These are phyloP conservation scores for Lordiphosa stackelbergi DNA, from an alignment of 1,140 invertebrate species.

Conservation along the genomic window DNA sequence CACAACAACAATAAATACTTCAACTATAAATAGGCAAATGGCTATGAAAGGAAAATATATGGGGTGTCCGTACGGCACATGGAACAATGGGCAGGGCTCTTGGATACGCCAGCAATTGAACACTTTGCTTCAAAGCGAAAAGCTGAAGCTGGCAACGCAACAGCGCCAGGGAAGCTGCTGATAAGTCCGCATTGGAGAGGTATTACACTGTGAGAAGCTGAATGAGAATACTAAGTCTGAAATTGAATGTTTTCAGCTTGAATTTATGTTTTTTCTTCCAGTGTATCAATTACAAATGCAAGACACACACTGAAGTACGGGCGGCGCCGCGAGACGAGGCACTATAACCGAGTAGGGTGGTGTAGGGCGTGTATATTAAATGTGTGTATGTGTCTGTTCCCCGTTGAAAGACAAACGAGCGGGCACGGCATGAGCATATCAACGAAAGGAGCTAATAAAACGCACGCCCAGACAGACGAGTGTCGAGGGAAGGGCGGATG, in stretches of 20 bases:
- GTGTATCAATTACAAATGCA: slow-evolving; percentile 60
- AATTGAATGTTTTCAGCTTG: not conserved
- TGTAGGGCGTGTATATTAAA: slow-evolving; percentile 16
- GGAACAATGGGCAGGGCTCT: slow-evolving; percentile 18
- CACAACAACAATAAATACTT: slow-evolving; percentile 73
- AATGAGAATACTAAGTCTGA: not conserved
- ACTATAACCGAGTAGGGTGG: slow-evolving; percentile 21
- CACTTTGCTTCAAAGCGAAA: slow-evolving; percentile 40
- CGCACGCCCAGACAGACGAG: slow-evolving; percentile 48
- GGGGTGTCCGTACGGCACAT: slow-evolving; percentile 19
- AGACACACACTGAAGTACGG: slow-evolving; percentile 54
- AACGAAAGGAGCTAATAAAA: slow-evolving; percentile 75
- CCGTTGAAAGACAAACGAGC: slow-evolving; percentile 68
- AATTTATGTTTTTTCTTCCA: slow-evolving; percentile 21
- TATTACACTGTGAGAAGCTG: slow-evolving; percentile 16
- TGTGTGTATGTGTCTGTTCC: slow-evolving; percentile 22
- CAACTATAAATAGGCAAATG: slow-evolving; percentile 74
- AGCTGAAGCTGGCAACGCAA: slow-evolving; percentile 12
- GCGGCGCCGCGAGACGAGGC: slow-evolving; percentile 52
- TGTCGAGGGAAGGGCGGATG: not conserved
- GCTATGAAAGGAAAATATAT: slow-evolving; percentile 63
- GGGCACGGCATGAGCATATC: slow-evolving; percentile 71
- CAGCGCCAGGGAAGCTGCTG: slow-evolving; percentile 18
- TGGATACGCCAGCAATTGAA: slow-evolving; percentile 41
- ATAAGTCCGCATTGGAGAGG: slow-evolving; percentile 21